Percentiles rank a stretch among this genome's conserved stretches.
phyloP scores from a whole-genome alignment of 92 coral and sea anemone species.

The Palythoa grandis region DNA sequence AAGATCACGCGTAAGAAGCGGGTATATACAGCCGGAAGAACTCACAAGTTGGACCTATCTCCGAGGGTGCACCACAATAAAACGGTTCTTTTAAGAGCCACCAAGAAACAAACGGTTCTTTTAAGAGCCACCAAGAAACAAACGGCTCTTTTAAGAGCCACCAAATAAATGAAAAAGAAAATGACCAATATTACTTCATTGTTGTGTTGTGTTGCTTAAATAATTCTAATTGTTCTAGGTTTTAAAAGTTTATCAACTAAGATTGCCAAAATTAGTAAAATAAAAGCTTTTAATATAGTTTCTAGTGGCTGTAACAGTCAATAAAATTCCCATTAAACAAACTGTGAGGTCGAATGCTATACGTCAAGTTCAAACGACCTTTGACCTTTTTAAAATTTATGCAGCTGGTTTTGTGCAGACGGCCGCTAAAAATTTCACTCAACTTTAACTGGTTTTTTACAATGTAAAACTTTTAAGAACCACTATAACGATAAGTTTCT shows the following conservation, averaged over 20 bases:
- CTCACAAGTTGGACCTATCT: slow-evolving; percentile 4
- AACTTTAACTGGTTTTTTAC: no score
- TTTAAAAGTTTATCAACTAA: neutral
- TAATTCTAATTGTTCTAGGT: neutral
- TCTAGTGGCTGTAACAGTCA: neutral
- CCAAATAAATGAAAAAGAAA: slow-evolving; percentile 1
- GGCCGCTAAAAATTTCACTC: no score
- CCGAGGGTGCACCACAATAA: neutral
- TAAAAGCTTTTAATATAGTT: neutral
- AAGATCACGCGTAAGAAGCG: neutral
- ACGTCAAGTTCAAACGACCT: no score
- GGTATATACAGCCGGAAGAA: neutral
- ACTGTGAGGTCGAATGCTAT: no score
- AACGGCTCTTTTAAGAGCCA: slow-evolving; percentile 7
- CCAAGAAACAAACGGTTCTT: neutral
- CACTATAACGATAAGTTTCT: no score
- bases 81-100: no score
- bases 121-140: neutral
- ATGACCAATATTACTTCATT: neutral
- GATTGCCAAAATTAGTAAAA: neutral
- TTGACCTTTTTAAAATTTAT: no score
- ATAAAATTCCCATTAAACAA: no score
- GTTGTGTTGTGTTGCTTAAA: neutral
- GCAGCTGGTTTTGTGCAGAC: no score
- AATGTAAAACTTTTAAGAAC: no score